Percentiles rank a stretch among this genome's conserved stretches.
Conservation (phyloP, 2,113 vertebrate genomes). For the Notarius quadriscutis region DNA sequence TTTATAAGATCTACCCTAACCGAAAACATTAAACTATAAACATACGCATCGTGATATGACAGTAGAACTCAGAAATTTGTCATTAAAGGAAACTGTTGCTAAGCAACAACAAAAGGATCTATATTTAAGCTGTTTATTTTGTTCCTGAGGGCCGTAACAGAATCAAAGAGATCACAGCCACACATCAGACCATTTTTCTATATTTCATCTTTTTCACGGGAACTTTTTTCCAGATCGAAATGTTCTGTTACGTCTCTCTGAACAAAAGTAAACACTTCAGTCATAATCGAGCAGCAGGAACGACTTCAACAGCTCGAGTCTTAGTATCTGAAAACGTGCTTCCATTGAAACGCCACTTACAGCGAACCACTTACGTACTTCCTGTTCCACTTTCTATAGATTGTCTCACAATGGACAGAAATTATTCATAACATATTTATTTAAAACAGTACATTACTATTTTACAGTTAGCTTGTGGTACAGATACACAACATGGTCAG, state of each 20-base stretch:
- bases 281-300: not conserved
- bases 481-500: not conserved
- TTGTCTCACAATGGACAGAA: not conserved
- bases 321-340: not conserved
- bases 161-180: not conserved
- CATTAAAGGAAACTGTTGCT: constrained; percentile 1
- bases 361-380: not conserved
- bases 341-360: not conserved
- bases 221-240: not conserved
- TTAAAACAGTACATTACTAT: not conserved
- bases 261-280: not conserved
- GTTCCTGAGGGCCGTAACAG: not conserved
- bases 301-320: not conserved
- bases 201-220: not conserved
- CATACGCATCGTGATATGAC: not conserved
- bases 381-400: not conserved
- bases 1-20: not conserved
- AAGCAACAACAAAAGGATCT: constrained; percentile 12
- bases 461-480: not conserved
- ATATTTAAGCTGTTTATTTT: constrained; percentile 11
- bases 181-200: not conserved
- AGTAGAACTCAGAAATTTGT: not conserved
- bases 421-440: not conserved
- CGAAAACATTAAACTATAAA: not conserved
- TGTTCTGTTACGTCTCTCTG: not conserved